Evolutionary conservation across 2,113 vertebrate genomes (phyloP).

Genomic region (Pogona vitticeps): DNA sequence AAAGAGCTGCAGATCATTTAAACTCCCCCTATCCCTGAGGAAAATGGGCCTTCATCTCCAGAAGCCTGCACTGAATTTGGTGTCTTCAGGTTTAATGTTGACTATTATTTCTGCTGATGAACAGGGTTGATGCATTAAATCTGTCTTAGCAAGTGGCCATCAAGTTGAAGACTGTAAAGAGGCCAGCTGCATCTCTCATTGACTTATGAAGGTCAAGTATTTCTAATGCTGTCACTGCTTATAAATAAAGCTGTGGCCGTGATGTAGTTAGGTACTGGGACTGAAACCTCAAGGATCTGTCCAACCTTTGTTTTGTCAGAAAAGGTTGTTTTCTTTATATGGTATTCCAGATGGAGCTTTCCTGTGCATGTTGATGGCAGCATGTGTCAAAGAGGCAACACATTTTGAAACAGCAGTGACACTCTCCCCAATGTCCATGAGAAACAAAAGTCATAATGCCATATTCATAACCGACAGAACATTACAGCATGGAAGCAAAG

Average conservation of each 20-base stretch:
- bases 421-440: background rate
- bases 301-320: constrained; percentile 37
- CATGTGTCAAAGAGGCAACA: constrained; percentile 6
- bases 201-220: constrained; percentile 66
- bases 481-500: background rate
- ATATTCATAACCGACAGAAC: background rate
- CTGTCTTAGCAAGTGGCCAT: constrained; percentile 56
- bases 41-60: constrained; percentile 40
- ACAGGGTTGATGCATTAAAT: constrained; percentile 56
- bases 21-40: constrained; percentile 45
- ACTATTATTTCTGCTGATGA: constrained; percentile 66
- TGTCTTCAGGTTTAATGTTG: constrained; percentile 56
- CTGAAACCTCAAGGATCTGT: constrained; percentile 58
- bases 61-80: constrained; percentile 43
- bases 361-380: background rate
- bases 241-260: constrained; percentile 61
- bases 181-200: constrained; percentile 53
- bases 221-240: constrained; percentile 59
- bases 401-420: constrained; percentile 33
- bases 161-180: constrained; percentile 43
- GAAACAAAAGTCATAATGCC: constrained; percentile 10
- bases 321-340: constrained; percentile 42
- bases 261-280: constrained; percentile 57
- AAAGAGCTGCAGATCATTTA: constrained; percentile 35
- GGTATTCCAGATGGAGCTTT: constrained; percentile 35